phyloP scores from a whole-genome alignment of 2,888 invertebrate genomes.

The Euphydryas editha region DNA sequence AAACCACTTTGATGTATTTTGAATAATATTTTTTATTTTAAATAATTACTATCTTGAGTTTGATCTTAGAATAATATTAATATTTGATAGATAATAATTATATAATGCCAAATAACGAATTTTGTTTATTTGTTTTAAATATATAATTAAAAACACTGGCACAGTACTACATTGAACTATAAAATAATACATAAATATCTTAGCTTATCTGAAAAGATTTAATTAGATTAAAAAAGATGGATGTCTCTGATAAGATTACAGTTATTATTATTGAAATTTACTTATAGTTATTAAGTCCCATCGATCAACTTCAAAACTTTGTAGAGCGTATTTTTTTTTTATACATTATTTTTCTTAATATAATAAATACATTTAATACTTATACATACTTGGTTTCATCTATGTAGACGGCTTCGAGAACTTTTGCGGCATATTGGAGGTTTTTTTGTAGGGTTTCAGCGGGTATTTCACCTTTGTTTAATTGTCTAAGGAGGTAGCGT shows the following conservation, averaged over 20 bases:
- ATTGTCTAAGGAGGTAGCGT: conserved; percentile 94
- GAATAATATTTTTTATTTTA: neutral
- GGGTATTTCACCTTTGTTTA: conserved; percentile 94
- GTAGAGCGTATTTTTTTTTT: conserved; percentile 26
- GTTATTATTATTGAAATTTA: conserved; percentile 11
- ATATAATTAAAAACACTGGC: too few relatives aligned
- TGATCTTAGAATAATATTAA: too few relatives aligned
- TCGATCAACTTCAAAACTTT: conserved; percentile 22
- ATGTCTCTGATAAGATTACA: neutral
- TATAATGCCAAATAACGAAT: too few relatives aligned
- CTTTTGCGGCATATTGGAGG: conserved; percentile 95
- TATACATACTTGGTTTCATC: conserved; percentile 95
- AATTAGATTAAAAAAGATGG: too few relatives aligned
- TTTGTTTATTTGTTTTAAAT: too few relatives aligned
- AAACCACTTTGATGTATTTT: neutral
- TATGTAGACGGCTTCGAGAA: conserved; percentile 95
- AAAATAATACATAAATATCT: too few relatives aligned
- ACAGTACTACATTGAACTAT: too few relatives aligned
- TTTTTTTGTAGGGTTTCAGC: conserved; percentile 95
- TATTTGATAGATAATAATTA: too few relatives aligned
- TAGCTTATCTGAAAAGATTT: too few relatives aligned
- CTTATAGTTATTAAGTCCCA: conserved; percentile 5
- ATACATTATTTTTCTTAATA: conserved; percentile 21
- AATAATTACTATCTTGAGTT: too few relatives aligned
- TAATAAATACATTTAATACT: conserved; percentile 21